Evolutionary conservation across 1,140 invertebrate genomes (phyloP), one percentile per base, ranked within the genome.

Genomic region (Coptotermes formosanus): DNA sequence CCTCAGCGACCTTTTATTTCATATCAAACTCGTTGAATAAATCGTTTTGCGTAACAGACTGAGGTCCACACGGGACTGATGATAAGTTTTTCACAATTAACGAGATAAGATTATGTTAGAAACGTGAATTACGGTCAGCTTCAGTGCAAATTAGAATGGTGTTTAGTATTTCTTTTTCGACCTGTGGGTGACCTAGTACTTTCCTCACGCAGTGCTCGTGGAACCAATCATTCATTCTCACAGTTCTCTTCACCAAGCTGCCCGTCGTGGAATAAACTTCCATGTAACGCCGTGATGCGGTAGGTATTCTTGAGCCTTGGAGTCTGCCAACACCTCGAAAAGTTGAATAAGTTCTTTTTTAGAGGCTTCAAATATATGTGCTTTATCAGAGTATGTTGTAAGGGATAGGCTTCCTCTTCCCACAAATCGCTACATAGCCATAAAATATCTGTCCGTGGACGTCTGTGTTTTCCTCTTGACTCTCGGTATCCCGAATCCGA

Each of bases 251-350:
- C 81, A 82, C 81, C 81, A 82, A 82, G 38, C 81, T n/a, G n/a
- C 8, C 14, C n/a, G 81, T 32, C 4, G 81, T 4, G 81, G 1
- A 14, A 82, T 32, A 9, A 82, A 82, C 81, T 82, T 82, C 81
- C 81, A 82, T n/a, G 2, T 82, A 14, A 82, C 14, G 81, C 38
- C 38, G n/a, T 82, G n/a, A 43, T 2, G 81, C 1, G 85, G 90
- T 14, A 82, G 38, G n/a, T 82, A 82, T 30, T 30, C 3, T 23
- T 59, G 14, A 59, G 55, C 8, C 55, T 2, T 59, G 21, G 14
- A 59, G 14, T 59, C 21, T 38, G 38, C 3, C 21, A 59, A 7
- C 1, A 43, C n/a, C 38, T 82, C 38, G n/a, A 14, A 30, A 8
- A 43, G 2, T 32, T 82, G 81, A 16, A 30, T 82, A 43, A 82